Base-by-base conservation (phyloP, 1,140 invertebrate species). In the Panagrolaimus sp. region DNA sequence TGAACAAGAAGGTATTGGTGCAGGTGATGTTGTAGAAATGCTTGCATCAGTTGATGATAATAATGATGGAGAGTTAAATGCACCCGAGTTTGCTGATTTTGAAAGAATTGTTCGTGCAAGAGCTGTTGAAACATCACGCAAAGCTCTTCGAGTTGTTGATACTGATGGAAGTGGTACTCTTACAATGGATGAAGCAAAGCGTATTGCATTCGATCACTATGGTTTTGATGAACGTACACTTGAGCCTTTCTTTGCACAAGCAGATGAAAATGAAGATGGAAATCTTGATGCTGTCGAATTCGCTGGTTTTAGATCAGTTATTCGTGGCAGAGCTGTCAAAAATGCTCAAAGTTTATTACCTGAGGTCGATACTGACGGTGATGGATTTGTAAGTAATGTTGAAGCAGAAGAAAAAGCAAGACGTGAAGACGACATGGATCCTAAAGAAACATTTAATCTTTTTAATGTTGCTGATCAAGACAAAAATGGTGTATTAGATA, bases 121-220 rank as follows among this genome's bases (percentile, higher is more conserved):
- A 25, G 73, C 81, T 9, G 80, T 81, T n/a, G 79, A 81, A 16
- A 81, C 82, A 7, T 73, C 82, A 27, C 76, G 74, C 45, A 83
- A 83, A 57, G 78, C 78, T 14, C 57, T 80, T 11, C 83, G 83
- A 66, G 79, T 81, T 46, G 57, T 81, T 9, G 79, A 81, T 66
- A 79, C 76, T 5, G 81, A 81, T 66, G 72, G 74, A 9, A 81
- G 74, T 70, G 78, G 74, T 11, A 74, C 79, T 44, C 48, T 81
- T 14, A 81, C 81, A 9, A 74, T 81, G 66, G 72, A 82, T 62
- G 79, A 81, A 66, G 79, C 79, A 5, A 83, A 79, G 62, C 65
- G 71, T 31, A 83, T 81, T 20, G 79, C 79, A 9, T 81, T 83
- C 65, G 79, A 80, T 38, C 81, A 83, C 47, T 81, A 82, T 61